Base-by-base conservation (phyloP, 1,140 invertebrate species). In the Kradibia gibbosae region DNA sequence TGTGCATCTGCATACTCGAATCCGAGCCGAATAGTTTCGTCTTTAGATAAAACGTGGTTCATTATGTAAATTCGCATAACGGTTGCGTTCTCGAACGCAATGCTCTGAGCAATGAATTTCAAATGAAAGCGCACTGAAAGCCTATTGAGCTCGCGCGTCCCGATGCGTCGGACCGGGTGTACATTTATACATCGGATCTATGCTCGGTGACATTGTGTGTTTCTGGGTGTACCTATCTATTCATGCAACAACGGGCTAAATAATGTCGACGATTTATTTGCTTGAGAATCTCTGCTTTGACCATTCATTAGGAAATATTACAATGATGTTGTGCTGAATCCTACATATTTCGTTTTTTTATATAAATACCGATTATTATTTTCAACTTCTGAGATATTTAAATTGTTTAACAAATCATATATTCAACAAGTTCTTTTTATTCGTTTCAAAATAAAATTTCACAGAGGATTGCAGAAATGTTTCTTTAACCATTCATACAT, bases 1-100 rank as follows among this genome's bases (percentile, higher is more conserved):
- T 11, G 22, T 57, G 55, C n/a, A 57, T 4, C 11, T 25, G n/a
- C 55, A 25, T 57, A 57, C 55, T 57, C 3, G 11, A 57, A 57
- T 28, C n/a, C 3, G 22, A 57, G 3, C 60, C 25, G 25, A 80
- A 80, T 72, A 60, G 67, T 60, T 72, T 80, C n/a, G 70, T 73
- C 25, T 28, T 25, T 55, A 72, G 50, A 60, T 80, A 80, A 53
- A 72, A 80, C n/a, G 67, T 28, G 34, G 45, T 80, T 71, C 36
- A 80, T 80, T 80, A 72, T 80, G 67, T 70, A 70, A 34, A 80
- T 73, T 80, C 39, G 36, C 67, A 34, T 42, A 70, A 78, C 53
- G 22, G 50, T 53, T 53, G 50, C 50, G 50, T 53, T 53, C 50
- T 20, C 15, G 13, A 3, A 53, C 50, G 10, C 53, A 53, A n/a